Evolutionary conservation across 1,140 invertebrate genomes (phyloP), one percentile per base, ranked within the genome.

Genomic region (Scaptodrosophila lebanonensis): DNA sequence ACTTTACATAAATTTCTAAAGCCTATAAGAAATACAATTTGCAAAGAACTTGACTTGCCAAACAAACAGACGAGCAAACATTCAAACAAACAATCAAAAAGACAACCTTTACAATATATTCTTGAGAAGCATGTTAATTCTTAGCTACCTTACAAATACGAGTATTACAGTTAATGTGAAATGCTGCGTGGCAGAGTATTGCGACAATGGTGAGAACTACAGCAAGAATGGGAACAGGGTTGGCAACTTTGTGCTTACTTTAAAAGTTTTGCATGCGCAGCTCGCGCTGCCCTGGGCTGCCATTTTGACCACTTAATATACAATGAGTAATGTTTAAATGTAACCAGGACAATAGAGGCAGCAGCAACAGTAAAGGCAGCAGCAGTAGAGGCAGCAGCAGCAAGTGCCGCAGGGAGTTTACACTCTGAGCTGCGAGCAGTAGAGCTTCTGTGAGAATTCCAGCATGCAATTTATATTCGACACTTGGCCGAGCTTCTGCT

Each of bases 291-390:
- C 30, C 20, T 22, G 32, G 29, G 20, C 33, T 57, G 62, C 35
- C 49, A 57, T 69, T 72, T 70, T 64, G 75, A 82, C 69, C 75
- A 72, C 75, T 82, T 75, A 75, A 70, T 75, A 72, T 63, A 62
- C 66, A 82, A 70, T 82, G 75, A 75, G 75, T 82, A 66, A 75
- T 82, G 76, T 73, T 68, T 58, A 77, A 82, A 82, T 82, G 75
- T 82, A 82, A 82, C 69, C 75, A 70, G 75, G 69, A 82, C 75
- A 82, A 82, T 69, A n/a, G n/a, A n/a, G 61, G 65, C 56, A 47
- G 12, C 17, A 68, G 59, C 39, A 32, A 49, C n/a, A n/a, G n/a
- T n/a, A n/a, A n/a, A n/a, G n/a, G n/a, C n/a, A n/a, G n/a, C n/a
- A n/a, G n/a, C 75, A 82, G 75, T 69, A n/a, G n/a, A n/a, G 61